These are phyloP conservation scores for Callimorpha dominula DNA, from an alignment of 2,888 invertebrate species.

Conservation along the genomic window DNA sequence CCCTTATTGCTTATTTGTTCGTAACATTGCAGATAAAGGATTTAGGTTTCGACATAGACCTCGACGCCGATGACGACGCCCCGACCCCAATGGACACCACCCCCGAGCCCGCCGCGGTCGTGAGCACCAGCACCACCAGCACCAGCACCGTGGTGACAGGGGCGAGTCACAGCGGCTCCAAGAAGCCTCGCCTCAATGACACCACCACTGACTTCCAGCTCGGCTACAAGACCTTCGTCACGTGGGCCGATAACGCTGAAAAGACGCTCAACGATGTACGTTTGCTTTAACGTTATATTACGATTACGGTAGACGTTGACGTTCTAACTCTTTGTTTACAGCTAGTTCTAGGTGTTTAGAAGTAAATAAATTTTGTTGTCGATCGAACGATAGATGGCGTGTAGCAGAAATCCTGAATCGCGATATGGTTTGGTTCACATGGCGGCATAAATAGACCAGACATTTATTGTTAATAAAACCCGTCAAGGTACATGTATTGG, in stretches of 20 bases:
- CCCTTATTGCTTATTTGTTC: neutral
- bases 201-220: slow-evolving; percentile 80
- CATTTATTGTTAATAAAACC: too few relatives aligned
- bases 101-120: slow-evolving; percentile 54
- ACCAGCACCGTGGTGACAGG: neutral
- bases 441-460: too few relatives aligned
- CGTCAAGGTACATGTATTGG: too few relatives aligned
- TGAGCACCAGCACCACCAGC: slow-evolving; percentile 31
- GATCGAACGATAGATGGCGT: too few relatives aligned
- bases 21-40: slow-evolving; percentile 83
- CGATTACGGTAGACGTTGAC: too few relatives aligned
- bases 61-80: slow-evolving; percentile 30
- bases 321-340: neutral
- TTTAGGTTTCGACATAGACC: slow-evolving; percentile 86
- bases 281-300: neutral
- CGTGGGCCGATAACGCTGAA: slow-evolving; percentile 75
- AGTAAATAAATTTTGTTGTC: too few relatives aligned
- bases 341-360: too few relatives aligned
- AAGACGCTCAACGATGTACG: slow-evolving; percentile 64
- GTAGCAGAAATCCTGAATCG: too few relatives aligned
- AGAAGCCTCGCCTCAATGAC: slow-evolving; percentile 70
- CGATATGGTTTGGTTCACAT: too few relatives aligned
- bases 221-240: slow-evolving; percentile 81
- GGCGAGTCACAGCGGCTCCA: slow-evolving; percentile 45
- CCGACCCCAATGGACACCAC: slow-evolving; percentile 55